These are phyloP conservation scores for Microtus montanus DNA, from an alignment of 2,113 vertebrate genomes.

Conservation along the genomic window DNA sequence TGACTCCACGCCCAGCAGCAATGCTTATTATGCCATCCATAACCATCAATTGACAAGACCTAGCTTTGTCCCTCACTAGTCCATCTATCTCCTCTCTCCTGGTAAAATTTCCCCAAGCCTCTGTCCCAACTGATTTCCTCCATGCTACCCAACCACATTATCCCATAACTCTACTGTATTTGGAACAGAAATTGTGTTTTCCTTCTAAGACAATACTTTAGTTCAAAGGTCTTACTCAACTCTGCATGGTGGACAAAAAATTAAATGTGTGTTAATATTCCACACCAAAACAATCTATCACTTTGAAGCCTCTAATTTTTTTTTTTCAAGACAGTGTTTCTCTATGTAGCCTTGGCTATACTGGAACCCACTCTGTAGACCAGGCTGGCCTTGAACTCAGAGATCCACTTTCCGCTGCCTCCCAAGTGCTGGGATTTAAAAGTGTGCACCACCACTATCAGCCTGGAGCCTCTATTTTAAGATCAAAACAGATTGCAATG, in stretches of 20 bases:
- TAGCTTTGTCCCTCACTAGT: background rate
- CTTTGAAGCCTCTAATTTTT: background rate
- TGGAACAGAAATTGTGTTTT: background rate
- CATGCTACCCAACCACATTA: background rate
- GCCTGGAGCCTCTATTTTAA: background rate
- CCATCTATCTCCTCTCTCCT: background rate
- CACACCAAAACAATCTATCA: background rate
- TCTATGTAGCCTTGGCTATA: no score
- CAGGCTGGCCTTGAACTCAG: no score
- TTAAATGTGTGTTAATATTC: background rate
- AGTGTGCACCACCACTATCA: no score
- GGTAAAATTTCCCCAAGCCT: background rate
- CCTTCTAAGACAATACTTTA: conserved; percentile 21
- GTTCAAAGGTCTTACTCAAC: conserved; percentile 25
- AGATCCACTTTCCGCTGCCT: no score
- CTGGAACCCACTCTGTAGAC: no score
- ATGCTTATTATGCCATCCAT: background rate
- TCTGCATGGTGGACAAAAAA: background rate
- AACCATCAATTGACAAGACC: background rate
- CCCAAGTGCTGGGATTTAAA: no score
- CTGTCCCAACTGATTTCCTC: background rate
- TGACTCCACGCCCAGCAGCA: background rate
- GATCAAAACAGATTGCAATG: background rate
- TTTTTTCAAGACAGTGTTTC: no score
- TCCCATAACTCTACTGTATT: background rate